Conservation (phyloP, 1,140 invertebrate genomes). For the Amphibalanus amphitrite region DNA sequence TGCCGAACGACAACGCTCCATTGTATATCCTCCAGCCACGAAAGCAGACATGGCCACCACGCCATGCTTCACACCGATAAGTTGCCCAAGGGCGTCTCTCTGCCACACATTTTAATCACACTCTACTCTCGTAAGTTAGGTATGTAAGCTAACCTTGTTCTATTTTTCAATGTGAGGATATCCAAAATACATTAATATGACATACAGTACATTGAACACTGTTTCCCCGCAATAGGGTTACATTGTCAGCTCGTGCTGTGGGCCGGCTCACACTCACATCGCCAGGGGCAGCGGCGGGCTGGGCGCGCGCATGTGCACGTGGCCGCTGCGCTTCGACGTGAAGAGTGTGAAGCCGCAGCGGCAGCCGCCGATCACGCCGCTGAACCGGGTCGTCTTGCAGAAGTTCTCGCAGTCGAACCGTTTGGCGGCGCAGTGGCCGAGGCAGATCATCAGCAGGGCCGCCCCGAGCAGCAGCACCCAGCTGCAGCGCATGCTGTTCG, state of each 20-base stretch:
- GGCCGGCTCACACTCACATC: neutral
- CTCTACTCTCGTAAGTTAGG: too few species aligned
- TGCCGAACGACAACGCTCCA: too few species aligned
- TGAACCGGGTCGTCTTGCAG: constrained; percentile 21
- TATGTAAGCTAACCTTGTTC: too few species aligned
- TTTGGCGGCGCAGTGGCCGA: constrained; percentile 11
- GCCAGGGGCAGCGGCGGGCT: neutral
- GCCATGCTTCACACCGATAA: too few species aligned
- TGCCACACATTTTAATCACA: too few species aligned
- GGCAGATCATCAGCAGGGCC: neutral
- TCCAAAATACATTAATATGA: too few species aligned
- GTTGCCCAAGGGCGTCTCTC: too few species aligned
- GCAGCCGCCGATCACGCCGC: constrained; percentile 22
- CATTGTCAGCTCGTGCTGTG: neutral
- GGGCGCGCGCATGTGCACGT: too few species aligned
- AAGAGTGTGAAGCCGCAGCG: constrained; percentile 23
- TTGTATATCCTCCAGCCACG: neutral
- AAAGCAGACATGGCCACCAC: too few species aligned
- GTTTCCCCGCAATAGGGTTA: too few species aligned
- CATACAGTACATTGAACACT: too few species aligned
- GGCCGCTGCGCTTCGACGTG: constrained; percentile 16
- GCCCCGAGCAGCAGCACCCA: neutral
- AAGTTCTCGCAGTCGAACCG: constrained; percentile 22
- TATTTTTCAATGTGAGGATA: too few species aligned
- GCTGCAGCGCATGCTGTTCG: neutral